A percentile compares a stretch with the other conserved stretches of the same genome.
Evolutionary conservation across 2,888 invertebrate genomes (phyloP).

Genomic region (Synanthedon vespiformis): DNA sequence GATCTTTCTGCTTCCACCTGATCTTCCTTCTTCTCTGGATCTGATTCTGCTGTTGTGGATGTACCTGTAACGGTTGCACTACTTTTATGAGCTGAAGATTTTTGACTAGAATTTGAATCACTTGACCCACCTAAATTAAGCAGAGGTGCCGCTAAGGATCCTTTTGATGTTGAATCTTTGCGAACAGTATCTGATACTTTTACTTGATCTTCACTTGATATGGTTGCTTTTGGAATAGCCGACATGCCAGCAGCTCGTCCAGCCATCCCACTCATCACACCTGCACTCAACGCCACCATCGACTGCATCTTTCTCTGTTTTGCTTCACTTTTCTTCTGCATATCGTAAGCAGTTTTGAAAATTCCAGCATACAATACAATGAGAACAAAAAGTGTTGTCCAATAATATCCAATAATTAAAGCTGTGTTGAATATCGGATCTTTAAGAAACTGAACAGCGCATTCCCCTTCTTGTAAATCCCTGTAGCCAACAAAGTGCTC

Average conservation of each 20-base stretch:
- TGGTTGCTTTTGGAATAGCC: conserved; percentile 81
- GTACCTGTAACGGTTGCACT: conserved; percentile 70
- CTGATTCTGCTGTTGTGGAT: conserved; percentile 65
- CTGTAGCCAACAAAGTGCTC: conserved; percentile 96
- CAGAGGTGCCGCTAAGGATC: conserved; percentile 49
- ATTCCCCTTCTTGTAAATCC: conserved; percentile 87
- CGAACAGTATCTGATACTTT: conserved; percentile 56
- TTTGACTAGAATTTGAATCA: conserved; percentile 73
- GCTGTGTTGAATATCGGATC: conserved; percentile 98
- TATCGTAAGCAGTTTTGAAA: conserved; percentile 96
- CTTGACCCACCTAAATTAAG: conserved; percentile 58
- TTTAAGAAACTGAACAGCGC: conserved; percentile 96
- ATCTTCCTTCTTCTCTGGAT: conserved; percentile 59
- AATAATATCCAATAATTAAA: conserved; percentile 96
- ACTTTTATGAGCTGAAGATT: conserved; percentile 70
- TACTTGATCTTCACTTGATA: conserved; percentile 79
- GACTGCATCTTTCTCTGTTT: conserved; percentile 96
- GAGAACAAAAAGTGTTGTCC: conserved; percentile 95
- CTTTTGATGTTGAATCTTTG: conserved; percentile 51
- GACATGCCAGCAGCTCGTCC: conserved; percentile 89
- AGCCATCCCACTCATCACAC: conserved; percentile 92
- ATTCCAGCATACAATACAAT: conserved; percentile 97
- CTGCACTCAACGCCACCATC: conserved; percentile 91
- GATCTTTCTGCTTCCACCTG: conserved; percentile 80
- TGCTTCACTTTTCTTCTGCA: conserved; percentile 97